Base-by-base conservation (phyloP, 2,113 vertebrate genomes). In the Leucosticte australis region DNA sequence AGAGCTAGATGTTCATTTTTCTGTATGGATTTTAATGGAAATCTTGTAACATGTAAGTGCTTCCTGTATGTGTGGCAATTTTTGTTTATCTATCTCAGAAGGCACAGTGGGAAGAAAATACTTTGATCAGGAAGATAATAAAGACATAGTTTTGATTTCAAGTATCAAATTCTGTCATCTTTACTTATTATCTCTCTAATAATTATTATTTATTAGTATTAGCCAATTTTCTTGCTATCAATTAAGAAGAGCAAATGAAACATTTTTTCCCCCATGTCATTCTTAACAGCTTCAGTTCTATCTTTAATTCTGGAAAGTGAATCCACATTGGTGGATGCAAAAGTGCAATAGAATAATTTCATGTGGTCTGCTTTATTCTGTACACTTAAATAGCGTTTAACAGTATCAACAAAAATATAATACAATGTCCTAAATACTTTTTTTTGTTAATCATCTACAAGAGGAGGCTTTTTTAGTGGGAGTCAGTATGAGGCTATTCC, bases 401-500 rank as follows among this genome's bases (percentile, higher is more conserved):
- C 37, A 57, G 11, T 69, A 44, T 81, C 22, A 86, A 22, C 15
- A 70, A 46, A 74, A 76, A 23, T 24, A 26, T 35, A 57, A 23
- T n/a, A 23, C 14, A 6, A 8, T 0, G 0, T 82, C 33, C 27
- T 64, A 31, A 31, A 12, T 12, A 14, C 2, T 13, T 69, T 68
- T 55, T 83, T 80, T 63, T 63, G 5, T 41, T 68, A 63, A 22
- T 60, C 0, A 1, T 60, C 24, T 83, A 79, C 31, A 82, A 53
- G n/a, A 74, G n/a, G 13, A 76, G 23, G 1, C 65, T 87, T 87
- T 7, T 69, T 56, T 81, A 26, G 15, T 74, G 56, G 41, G 26
- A 67, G 23, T 74, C 85, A 55, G 9, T 78, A 27, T 39, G 23
- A 63, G 37, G 20, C 33, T 78, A 3, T 78, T 87, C 62, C 26